Base-by-base conservation (phyloP, 2,113 vertebrate genomes). In the Rhagologus leucostigma region DNA sequence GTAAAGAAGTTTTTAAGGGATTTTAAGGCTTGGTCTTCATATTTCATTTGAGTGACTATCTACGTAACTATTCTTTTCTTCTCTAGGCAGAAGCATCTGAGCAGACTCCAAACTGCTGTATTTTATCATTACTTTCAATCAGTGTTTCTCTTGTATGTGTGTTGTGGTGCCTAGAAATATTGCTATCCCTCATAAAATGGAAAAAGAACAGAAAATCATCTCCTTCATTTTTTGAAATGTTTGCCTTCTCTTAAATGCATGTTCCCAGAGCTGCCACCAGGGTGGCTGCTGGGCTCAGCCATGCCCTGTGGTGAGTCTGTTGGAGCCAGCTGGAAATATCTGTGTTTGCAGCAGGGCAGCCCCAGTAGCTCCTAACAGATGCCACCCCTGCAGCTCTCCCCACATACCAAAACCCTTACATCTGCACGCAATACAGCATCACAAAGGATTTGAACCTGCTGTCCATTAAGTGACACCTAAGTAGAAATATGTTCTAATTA, bases 321-420 rank as follows among this genome's bases (percentile, higher is more conserved):
- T 1, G 1, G 18, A 84, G 30, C 3, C 0, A 5, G 7, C 11
- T 47, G 16, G 30, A 76, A 60, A 68, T 22, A 5, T 35, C 16
- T 35, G 29, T 52, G 13, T 33, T 41, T 2, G 6, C 7, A 27
- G 32, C 1, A 3, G n/a, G 15, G 15, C 27, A 73, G 6, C 3
- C 17, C 9, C 1, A 0, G 2, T 8, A 30, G 17, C 12, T 60
- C 12, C 41, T 21, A 11, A n/a, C 9, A 57, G 12, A 71, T 14
- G 9, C 2, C 6, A 6, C 5, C 3, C 3, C 15, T 59, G 19
- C 12, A 59, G 11, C 14, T 18, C 20, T 30, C 5, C 8, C 3
- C 26, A 13, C 1, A 13, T 17, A 29, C 10, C 14, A 46, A 77
- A 84, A 60, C 12, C 2, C 85, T 77, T 50, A 14, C 16, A 56